Percentiles rank a stretch among this genome's conserved stretches.
Conservation (phyloP, 2,888 invertebrate species). For the Chymomyza fuscimana region DNA sequence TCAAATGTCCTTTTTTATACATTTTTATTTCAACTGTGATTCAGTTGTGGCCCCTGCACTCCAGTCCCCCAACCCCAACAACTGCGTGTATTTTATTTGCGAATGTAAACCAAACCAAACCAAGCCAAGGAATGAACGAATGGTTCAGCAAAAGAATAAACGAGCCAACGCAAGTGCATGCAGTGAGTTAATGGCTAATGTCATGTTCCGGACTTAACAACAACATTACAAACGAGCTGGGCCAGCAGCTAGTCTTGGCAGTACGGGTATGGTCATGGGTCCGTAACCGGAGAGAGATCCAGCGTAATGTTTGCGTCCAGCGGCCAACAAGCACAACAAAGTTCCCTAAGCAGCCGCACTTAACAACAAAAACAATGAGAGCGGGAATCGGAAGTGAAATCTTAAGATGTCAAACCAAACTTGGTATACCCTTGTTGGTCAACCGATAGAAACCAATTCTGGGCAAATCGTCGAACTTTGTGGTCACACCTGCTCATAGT, state of each 20-base stretch:
- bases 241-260: constrained; percentile 22
- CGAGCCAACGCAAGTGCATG: constrained; percentile 54
- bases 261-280: background rate
- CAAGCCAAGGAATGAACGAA: constrained; percentile 19
- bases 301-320: constrained; percentile 32
- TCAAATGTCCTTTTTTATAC: constrained; percentile 77
- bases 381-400: constrained; percentile 12
- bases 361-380: constrained; percentile 2
- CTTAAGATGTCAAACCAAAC: constrained; percentile 15
- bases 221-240: constrained; percentile 64
- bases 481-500: background rate
- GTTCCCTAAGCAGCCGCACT: background rate
- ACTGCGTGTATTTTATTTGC: constrained; percentile 70
- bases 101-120: constrained; percentile 70
- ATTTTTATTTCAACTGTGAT: constrained; percentile 75
- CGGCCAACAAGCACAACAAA: constrained; percentile 53
- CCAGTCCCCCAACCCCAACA: background rate
- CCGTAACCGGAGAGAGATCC: background rate
- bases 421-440: constrained; percentile 13
- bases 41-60: constrained; percentile 39
- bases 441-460: constrained; percentile 21
- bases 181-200: constrained; percentile 76
- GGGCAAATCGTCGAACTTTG: too few relatives aligned
- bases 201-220: constrained; percentile 75
- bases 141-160: background rate